Conservation (phyloP, 2,888 invertebrate species). For the Xanthia togata region DNA sequence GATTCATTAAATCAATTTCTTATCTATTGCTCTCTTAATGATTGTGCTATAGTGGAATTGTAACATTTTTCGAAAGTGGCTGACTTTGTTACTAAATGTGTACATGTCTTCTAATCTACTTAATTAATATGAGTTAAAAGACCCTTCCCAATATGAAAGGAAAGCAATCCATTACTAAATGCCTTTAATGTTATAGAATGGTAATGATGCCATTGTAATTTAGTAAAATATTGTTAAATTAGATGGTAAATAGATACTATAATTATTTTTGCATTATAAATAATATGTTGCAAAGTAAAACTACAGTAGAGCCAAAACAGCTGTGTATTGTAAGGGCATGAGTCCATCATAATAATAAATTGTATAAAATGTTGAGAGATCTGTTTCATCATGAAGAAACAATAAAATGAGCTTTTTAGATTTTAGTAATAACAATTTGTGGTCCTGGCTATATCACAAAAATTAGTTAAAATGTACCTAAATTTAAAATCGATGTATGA, state of each 20-base stretch:
- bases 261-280: constrained; percentile 56
- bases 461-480: constrained; percentile 65
- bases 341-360: constrained; percentile 39
- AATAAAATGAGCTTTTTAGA: constrained; percentile 75
- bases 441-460: constrained; percentile 58
- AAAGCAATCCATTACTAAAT: constrained; percentile 57
- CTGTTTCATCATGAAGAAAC: constrained; percentile 63
- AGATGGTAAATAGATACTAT: constrained; percentile 41
- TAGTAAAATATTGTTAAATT: constrained; percentile 56
- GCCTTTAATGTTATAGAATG: constrained; percentile 60
- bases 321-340: constrained; percentile 40
- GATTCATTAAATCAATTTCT: constrained; percentile 33
- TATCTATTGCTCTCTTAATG: constrained; percentile 47
- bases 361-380: constrained; percentile 48
- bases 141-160: not conserved
- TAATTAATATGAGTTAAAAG: constrained; percentile 13
- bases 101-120: constrained; percentile 24
- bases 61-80: constrained; percentile 14
- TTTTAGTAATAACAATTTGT: constrained; percentile 63
- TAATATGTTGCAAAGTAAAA: constrained; percentile 57
- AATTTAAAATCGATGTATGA: constrained; percentile 59
- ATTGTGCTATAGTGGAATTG: constrained; percentile 25
- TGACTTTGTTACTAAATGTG: constrained; percentile 44
- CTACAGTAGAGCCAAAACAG: constrained; percentile 43
- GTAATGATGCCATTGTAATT: constrained; percentile 47